Conservation (phyloP, 2,797 vertebrate species). For the Fundulus diaphanus region DNA sequence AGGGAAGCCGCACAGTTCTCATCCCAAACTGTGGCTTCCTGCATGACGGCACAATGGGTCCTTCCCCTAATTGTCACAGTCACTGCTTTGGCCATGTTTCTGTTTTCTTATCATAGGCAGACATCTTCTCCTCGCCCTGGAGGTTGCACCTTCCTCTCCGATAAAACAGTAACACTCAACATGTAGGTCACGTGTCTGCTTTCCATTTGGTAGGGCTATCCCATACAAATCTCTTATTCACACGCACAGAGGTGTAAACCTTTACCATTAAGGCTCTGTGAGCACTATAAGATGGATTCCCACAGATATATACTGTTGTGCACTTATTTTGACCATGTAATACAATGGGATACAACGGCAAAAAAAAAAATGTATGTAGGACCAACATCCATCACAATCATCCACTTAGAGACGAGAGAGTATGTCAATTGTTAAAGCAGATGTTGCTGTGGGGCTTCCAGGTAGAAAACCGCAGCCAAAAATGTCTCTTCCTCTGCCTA, state of each 20-base stretch:
- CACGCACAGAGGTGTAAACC: slow-evolving; percentile 6
- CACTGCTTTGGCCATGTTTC: slow-evolving; percentile 76
- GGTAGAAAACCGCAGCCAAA: slow-evolving; percentile 50
- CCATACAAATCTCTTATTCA: slow-evolving; percentile 24
- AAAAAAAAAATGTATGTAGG: slow-evolving; percentile 34
- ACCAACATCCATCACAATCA: slow-evolving; percentile 58
- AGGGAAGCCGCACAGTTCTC: slow-evolving; percentile 69
- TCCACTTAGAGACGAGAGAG: slow-evolving; percentile 33
- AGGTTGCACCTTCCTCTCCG: slow-evolving; percentile 67
- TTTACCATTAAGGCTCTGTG: neutral
- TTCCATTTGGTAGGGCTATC: slow-evolving; percentile 42
- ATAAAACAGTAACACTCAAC: slow-evolving; percentile 46
- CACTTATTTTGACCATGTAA: slow-evolving; percentile 18
- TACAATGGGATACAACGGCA: slow-evolving; percentile 26
- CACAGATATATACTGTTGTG: neutral
- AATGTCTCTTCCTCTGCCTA: slow-evolving; percentile 26
- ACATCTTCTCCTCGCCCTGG: slow-evolving; percentile 71
- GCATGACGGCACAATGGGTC: slow-evolving; percentile 77
- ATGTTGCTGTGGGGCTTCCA: slow-evolving; percentile 39
- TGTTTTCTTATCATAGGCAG: slow-evolving; percentile 76
- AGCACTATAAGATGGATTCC: slow-evolving; percentile 10
- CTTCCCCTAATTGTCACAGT: slow-evolving; percentile 81
- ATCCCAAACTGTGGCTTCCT: slow-evolving; percentile 71
- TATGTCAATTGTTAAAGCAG: slow-evolving; percentile 60
- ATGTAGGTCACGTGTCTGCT: slow-evolving; percentile 56